Conservation (phyloP, 2,797 vertebrate genomes). For the Vespertilio murinus region DNA sequence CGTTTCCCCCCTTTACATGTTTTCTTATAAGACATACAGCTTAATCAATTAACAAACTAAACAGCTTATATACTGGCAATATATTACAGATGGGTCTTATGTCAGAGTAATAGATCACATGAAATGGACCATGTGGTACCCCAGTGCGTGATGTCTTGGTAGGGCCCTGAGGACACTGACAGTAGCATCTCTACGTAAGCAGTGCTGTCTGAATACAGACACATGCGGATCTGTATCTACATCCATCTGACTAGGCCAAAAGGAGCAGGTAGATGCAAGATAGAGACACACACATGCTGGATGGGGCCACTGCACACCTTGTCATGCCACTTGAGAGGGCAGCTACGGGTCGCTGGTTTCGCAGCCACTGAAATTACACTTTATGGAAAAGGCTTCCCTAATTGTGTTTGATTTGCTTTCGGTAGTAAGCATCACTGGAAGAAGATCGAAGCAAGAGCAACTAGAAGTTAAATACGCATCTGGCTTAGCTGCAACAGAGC, state of each 20-base stretch:
- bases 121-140: constrained; percentile 79
- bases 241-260: constrained; percentile 77
- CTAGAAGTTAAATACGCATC: constrained; percentile 95
- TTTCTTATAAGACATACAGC: constrained; percentile 79
- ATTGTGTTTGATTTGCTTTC: constrained; percentile 79
- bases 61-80: constrained; percentile 75
- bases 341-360: constrained; percentile 86
- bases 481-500: constrained; percentile 89
- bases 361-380: constrained; percentile 91
- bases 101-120: constrained; percentile 78
- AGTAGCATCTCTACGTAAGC: constrained; percentile 55
- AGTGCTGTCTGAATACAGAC: constrained; percentile 76
- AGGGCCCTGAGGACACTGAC: constrained; percentile 73
- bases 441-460: constrained; percentile 96
- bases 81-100: constrained; percentile 78
- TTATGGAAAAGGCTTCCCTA: constrained; percentile 88
- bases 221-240: constrained; percentile 77
- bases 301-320: constrained; percentile 87
- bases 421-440: constrained; percentile 89
- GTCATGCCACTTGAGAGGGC: constrained; percentile 89
- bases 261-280: constrained; percentile 78
- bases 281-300: constrained; percentile 79
- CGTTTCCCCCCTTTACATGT: constrained; percentile 80
- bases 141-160: constrained; percentile 59
- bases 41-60: constrained; percentile 81